A percentile compares a stretch with the other conserved stretches of the same genome.
These are phyloP conservation scores for Xyliphius kryptos DNA, from an alignment of 2,113 vertebrate species.

Conservation along the genomic window DNA sequence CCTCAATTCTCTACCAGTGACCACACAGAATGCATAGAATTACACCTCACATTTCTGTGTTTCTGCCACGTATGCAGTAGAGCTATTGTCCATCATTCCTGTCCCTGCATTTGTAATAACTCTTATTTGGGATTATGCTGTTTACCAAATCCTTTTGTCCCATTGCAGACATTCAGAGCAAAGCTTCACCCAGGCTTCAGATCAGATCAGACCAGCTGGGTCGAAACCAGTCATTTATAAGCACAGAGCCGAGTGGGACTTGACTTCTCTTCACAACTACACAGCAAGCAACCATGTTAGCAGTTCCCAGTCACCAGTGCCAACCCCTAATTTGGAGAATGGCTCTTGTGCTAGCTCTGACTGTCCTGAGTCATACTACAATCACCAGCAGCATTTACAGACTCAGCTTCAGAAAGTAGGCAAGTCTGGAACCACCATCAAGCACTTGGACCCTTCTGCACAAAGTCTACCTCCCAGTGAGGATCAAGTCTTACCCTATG, in stretches of 20 bases:
- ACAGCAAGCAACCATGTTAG: slow-evolving; percentile 36
- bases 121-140: too few species aligned
- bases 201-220: slow-evolving; percentile 28
- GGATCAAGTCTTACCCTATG: slow-evolving; percentile 54
- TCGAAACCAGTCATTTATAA: slow-evolving; percentile 37
- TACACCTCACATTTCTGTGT: too few species aligned
- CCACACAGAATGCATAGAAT: too few species aligned
- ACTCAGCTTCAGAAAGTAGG: slow-evolving; percentile 16
- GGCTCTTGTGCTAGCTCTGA: neutral
- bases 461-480: slow-evolving; percentile 45
- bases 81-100: too few species aligned
- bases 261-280: slow-evolving; percentile 19
- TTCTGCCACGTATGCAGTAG: too few species aligned
- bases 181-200: too few species aligned
- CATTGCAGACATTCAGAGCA: too few species aligned
- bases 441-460: slow-evolving; percentile 39
- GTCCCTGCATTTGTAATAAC: too few species aligned
- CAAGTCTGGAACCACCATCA: slow-evolving; percentile 13
- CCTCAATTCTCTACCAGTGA: too few species aligned
- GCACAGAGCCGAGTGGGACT: slow-evolving; percentile 51
- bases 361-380: slow-evolving; percentile 48
- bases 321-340: slow-evolving; percentile 17
- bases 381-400: slow-evolving; percentile 41
- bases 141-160: too few species aligned
- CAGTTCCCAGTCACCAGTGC: slow-evolving; percentile 16